Conservation (phyloP, 2,888 invertebrate genomes). For the Polylopha cassiicola region DNA sequence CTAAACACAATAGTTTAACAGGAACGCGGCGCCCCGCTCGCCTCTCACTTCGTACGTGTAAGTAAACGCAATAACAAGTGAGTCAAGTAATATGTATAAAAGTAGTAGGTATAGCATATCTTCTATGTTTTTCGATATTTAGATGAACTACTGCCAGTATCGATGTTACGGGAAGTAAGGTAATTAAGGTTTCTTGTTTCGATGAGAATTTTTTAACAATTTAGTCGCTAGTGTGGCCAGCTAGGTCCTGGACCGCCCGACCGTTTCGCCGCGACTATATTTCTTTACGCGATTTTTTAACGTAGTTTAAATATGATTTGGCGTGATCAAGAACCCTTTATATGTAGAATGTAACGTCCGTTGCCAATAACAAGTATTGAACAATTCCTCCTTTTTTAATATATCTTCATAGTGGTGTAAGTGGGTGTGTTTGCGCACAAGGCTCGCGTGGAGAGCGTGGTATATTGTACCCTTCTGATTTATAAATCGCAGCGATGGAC, state of each 20-base stretch:
- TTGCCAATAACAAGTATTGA: constrained; percentile 70
- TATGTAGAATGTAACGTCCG: constrained; percentile 51
- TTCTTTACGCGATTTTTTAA: constrained; percentile 20
- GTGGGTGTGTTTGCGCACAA: constrained; percentile 69
- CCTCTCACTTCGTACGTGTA: constrained; percentile 49
- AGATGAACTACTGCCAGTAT: constrained; percentile 68
- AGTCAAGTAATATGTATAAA: constrained; percentile 67
- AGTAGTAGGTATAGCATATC: constrained; percentile 69
- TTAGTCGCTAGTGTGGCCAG: too few relatives aligned
- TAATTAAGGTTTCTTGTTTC: constrained; percentile 18
- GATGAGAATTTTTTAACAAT: constrained; percentile 1
- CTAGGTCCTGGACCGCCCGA: constrained; percentile 25
- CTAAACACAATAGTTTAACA: too few relatives aligned
- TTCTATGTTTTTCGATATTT: constrained; percentile 72
- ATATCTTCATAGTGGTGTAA: constrained; percentile 64
- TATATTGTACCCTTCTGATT: constrained; percentile 37
- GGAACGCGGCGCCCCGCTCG: constrained; percentile 25
- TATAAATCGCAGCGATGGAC: constrained; percentile 49
- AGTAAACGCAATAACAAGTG: constrained; percentile 70
- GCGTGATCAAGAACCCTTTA: constrained; percentile 47
- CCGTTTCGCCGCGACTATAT: constrained; percentile 2
- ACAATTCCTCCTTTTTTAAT: constrained; percentile 58
- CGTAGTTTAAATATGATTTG: constrained; percentile 44
- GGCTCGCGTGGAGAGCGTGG: constrained; percentile 39
- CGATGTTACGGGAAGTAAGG: constrained; percentile 34